Evolutionary conservation across 2,888 invertebrate genomes (phyloP), one percentile per base, ranked within the genome.

Genomic region (Diarsia dahlii): DNA sequence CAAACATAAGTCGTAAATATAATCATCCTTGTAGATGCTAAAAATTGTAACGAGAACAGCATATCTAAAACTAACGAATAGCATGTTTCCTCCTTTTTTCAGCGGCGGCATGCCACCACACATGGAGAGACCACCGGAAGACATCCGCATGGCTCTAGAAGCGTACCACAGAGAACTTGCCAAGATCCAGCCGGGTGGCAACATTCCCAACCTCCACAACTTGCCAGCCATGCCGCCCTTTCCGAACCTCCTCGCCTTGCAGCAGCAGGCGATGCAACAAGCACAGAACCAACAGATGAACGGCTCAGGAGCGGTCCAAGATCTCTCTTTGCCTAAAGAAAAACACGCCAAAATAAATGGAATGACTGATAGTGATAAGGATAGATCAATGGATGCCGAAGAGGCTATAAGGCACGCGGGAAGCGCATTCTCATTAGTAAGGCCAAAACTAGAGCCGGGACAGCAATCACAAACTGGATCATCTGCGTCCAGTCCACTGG

Each of bases 151-250:
- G 97, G 99, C 99, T 18, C 95, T 99, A 64, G 99, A 99, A 91
- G 98, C 99, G 46, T 99, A 99, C 95, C 99, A 99, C 93, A 98
- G 99, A 84, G 99, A 99, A 95, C 97, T 99, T 83, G 98, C 98
- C 90, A 99, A 99, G 94, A 96, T 99, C 85, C 99, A 98, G 91
- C 97, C 97, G 15, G 97, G 97, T 5, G 97, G 97, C 87, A 97
- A 96, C 91, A 97, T 98, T 87, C 97, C 97, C 70, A 97, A 97
- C 88, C 93, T 97, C 52, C 96, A 95, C 86, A 94, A 93, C 89
- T 86, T 96, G 82, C 96, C 96, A 64, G 96, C 93, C 67, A 95
- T 96, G 94, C 97, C 98, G 67, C 97, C 97, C 70, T 96, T 97
- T 88, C 97, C 97, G 20, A 97, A 97, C 84, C 96, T 98, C 66